Conservation (phyloP, 1,140 invertebrate species). For the Drosophila parabipectinata region DNA sequence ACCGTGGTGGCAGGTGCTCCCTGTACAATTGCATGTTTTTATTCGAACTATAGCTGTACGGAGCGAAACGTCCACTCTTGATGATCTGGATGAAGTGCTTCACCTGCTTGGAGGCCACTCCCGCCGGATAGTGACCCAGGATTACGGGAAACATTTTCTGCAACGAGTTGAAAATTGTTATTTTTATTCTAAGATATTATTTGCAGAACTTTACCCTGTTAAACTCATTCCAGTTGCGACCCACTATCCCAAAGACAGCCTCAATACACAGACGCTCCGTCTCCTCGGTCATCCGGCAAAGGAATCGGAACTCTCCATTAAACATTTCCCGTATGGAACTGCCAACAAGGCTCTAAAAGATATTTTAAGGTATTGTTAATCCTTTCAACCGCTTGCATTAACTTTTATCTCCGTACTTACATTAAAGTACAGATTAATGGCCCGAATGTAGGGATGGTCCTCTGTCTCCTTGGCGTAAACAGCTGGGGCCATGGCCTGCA, state of each 20-base stretch:
- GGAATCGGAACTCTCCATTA: slow-evolving; percentile 77
- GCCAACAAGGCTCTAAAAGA: slow-evolving; percentile 70
- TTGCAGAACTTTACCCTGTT: slow-evolving; percentile 57
- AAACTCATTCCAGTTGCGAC: slow-evolving; percentile 80
- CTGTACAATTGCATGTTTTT: slow-evolving; percentile 85
- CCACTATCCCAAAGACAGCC: slow-evolving; percentile 79
- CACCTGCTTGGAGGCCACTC: slow-evolving; percentile 80
- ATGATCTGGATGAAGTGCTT: slow-evolving; percentile 83
- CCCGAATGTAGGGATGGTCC: slow-evolving; percentile 76
- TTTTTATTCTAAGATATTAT: neutral
- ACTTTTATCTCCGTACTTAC: slow-evolving; percentile 44
- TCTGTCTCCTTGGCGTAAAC: slow-evolving; percentile 83
- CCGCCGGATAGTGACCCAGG: slow-evolving; percentile 87
- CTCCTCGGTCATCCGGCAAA: slow-evolving; percentile 82
- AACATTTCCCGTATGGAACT: slow-evolving; percentile 81
- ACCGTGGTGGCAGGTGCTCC: slow-evolving; percentile 85
- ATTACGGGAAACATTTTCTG: slow-evolving; percentile 89
- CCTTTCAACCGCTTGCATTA: neutral
- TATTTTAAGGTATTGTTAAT: neutral
- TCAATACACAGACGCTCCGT: slow-evolving; percentile 78
- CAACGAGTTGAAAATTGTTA: neutral
- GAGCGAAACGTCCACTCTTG: slow-evolving; percentile 69
- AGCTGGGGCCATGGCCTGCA: slow-evolving; percentile 88
- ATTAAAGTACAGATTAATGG: slow-evolving; percentile 77
- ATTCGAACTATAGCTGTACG: slow-evolving; percentile 75